Evolutionary conservation across 1,140 invertebrate genomes (phyloP), one percentile per base, ranked within the genome.

Genomic region (Oreohelix idahoensis): DNA sequence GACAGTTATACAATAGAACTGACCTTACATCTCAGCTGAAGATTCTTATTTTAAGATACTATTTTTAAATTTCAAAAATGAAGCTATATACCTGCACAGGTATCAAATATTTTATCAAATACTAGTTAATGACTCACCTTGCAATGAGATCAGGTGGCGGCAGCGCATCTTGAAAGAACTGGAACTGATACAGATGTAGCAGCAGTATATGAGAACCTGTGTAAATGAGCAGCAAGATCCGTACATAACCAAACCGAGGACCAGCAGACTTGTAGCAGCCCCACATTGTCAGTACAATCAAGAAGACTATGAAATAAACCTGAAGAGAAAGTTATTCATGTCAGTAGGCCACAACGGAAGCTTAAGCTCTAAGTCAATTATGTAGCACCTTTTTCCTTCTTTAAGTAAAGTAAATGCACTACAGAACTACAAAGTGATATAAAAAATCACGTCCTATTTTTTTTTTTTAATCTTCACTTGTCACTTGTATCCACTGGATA

Each of bases 251-350:
- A 90, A 97, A 98, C 0, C 94, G 95, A 83, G 94, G 94, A 69
- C 96, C 95, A 83, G 95, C 88, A 58, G 90, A 83, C 51, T 91
- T 95, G 89, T 96, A 96, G 87, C 96, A 95, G 29, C 96, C 95
- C 96, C 97, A 97, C 93, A 96, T 97, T 0, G 97, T 98, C 26
- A 96, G 95, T 11, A 96, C 94, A 39, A 94, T 94, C 86, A 99
- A 93, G 91, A 99, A 99, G 26, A 96, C 94, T 26, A 97, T 86
- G 92, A 97, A 98, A 92, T 98, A 98, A 51, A 98, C 71, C 84
- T 85, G 51, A 0, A 35, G 2, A 51, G 15, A 73, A 36, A 74
- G 66, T 32, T 58, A 38, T 13, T 38, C 32, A 35, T 8, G 32
- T 71, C 42, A 45, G 42, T 45, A 45, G 42, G 42, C 20, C n/a